A percentile compares a stretch with the other conserved stretches of the same genome.
These are phyloP conservation scores for Ceratosolen solmsi DNA, from an alignment of 1,140 invertebrate species.

Conservation along the genomic window DNA sequence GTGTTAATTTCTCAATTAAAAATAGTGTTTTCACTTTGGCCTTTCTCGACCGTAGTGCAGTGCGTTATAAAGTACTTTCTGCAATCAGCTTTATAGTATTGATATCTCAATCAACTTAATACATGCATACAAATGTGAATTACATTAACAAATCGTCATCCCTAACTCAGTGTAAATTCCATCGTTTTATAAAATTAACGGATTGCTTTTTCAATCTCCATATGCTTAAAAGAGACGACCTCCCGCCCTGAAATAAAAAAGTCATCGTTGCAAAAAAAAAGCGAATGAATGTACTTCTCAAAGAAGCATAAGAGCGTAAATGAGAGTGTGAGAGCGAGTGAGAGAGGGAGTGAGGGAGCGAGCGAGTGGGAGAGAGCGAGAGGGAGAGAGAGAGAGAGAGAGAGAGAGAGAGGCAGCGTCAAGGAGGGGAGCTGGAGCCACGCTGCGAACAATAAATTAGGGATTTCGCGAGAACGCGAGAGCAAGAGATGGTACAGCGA, in stretches of 20 bases:
- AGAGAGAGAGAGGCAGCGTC: neutral
- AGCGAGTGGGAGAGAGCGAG: too few species aligned
- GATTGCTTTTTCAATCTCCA: constrained; percentile 41
- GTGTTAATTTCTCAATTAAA: too few species aligned
- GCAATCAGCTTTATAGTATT: neutral
- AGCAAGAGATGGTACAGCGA: neutral
- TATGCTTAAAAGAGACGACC: constrained; percentile 26
- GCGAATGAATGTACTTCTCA: neutral
- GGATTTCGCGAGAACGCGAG: constrained; percentile 39
- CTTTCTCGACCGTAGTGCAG: too few species aligned
- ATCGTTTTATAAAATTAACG: constrained; percentile 21
- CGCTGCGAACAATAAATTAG: constrained; percentile 46
- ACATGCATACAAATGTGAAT: neutral
- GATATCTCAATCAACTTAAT: neutral
- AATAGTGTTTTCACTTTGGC: too few species aligned
- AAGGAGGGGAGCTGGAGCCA: constrained; percentile 15
- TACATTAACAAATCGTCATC: neutral
- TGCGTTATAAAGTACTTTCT: neutral
- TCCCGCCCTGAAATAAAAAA: constrained; percentile 8
- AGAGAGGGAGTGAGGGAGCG: too few species aligned
- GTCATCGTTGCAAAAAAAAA: constrained; percentile 9
- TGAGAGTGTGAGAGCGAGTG: too few species aligned
- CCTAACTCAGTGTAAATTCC: constrained; percentile 27
- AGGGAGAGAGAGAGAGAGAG: too few species aligned
- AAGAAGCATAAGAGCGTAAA: neutral